Evolutionary conservation across 2,797 vertebrate genomes (phyloP).

Genomic region (Euphonia xanthogaster): DNA sequence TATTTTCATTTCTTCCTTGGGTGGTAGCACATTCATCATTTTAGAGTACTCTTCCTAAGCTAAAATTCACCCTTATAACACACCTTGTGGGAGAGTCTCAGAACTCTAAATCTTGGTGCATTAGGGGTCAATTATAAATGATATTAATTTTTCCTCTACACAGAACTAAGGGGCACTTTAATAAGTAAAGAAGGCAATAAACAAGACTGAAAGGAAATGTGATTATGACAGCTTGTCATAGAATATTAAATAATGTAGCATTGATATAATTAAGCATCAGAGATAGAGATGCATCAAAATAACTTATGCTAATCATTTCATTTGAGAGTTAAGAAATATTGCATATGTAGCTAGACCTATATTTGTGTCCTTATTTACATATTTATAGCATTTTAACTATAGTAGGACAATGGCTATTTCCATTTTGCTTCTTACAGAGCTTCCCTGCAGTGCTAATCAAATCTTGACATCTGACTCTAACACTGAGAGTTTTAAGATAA

Average conservation of each 20-base stretch:
- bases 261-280: slow-evolving; percentile 55
- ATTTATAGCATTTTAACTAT: slow-evolving; percentile 52
- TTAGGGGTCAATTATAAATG: slow-evolving; percentile 4
- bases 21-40: not conserved
- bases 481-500: slow-evolving; percentile 54
- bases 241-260: slow-evolving; percentile 57
- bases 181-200: slow-evolving; percentile 23
- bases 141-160: not conserved
- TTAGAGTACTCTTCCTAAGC: not conserved
- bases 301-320: slow-evolving; percentile 62
- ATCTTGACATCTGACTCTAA: slow-evolving; percentile 40
- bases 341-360: slow-evolving; percentile 26
- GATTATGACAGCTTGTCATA: slow-evolving; percentile 38
- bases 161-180: not conserved
- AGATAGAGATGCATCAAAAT: slow-evolving; percentile 43
- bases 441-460: slow-evolving; percentile 59
- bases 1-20: not conserved
- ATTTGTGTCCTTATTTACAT: slow-evolving; percentile 60
- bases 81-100: not conserved
- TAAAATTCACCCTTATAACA: not conserved
- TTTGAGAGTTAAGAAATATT: slow-evolving; percentile 64
- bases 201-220: not conserved
- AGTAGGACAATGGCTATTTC: slow-evolving; percentile 27
- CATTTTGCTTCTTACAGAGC: slow-evolving; percentile 17
- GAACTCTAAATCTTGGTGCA: not conserved